Conservation (phyloP, 92 coral and sea anemone genomes). For the Virgularia gustaviana region DNA sequence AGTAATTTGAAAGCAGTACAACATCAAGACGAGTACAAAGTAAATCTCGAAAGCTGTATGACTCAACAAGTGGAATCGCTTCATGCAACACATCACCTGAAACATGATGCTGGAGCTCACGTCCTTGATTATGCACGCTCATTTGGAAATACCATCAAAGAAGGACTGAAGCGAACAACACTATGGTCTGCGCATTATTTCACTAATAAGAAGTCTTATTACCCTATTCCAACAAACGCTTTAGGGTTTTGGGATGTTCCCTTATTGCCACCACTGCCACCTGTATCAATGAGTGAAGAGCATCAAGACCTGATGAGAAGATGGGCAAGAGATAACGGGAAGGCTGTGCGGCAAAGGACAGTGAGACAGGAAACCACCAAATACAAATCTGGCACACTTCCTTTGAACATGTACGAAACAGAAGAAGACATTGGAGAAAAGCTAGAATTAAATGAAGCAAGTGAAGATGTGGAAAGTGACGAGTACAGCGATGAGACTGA, state of each 20-base stretch:
- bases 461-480: conserved; percentile 26
- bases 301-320: conserved; percentile 44
- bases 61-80: conserved; percentile 56
- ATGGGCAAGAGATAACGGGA: conserved; percentile 50
- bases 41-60: conserved; percentile 9
- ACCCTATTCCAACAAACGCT: conserved; percentile 40
- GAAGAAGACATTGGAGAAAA: conserved; percentile 46
- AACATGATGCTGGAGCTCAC: conserved; percentile 39
- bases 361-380: conserved; percentile 55
- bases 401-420: conserved; percentile 50
- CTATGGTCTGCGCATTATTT: conserved; percentile 41
- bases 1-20: conserved; percentile 13
- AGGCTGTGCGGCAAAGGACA: conserved; percentile 46
- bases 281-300: conserved; percentile 29
- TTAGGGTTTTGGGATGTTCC: conserved; percentile 39
- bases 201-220: conserved; percentile 44
- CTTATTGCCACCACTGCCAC: conserved; percentile 45
- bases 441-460: conserved; percentile 17
- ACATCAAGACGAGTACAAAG: conserved; percentile 38
- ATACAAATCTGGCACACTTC: conserved; percentile 56
- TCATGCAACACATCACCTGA: conserved; percentile 49
- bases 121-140: conserved; percentile 33
- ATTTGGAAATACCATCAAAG: conserved; percentile 31
- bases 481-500: conserved; percentile 48
- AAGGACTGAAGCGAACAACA: conserved; percentile 30